Percentiles rank a stretch among this genome's conserved stretches.
Conservation (phyloP, 2,797 vertebrate species). For the Tragelaphus eurycerus region DNA sequence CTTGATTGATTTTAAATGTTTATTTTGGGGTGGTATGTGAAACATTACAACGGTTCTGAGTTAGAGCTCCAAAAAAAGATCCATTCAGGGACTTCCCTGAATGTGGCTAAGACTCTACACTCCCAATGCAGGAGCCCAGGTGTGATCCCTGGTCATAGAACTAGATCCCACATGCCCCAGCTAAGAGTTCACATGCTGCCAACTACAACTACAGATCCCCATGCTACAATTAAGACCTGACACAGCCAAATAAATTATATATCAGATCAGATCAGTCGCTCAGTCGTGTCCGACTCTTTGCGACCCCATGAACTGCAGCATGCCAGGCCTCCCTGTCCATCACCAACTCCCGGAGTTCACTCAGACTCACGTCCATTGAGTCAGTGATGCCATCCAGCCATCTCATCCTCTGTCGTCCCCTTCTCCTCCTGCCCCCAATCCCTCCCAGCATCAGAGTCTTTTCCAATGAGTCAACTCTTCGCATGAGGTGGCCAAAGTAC, state of each 20-base stretch:
- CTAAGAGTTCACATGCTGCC: neutral
- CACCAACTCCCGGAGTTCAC: no score
- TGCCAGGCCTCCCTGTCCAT: no score
- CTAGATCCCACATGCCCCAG: neutral
- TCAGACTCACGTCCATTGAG: no score
- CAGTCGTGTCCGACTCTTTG: no score
- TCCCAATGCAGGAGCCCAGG: neutral
- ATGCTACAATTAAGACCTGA: neutral
- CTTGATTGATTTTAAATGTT: neutral
- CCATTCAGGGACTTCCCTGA: neutral
- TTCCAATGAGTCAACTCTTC: no score
- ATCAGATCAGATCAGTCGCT: no score
- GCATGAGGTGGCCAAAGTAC: no score
- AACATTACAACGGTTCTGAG: neutral
- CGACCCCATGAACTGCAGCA: no score
- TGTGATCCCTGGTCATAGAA: neutral
- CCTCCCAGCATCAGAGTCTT: no score
- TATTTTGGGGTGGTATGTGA: neutral
- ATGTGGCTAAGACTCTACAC: neutral
- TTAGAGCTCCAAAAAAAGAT: neutral
- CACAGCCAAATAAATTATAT: neutral
- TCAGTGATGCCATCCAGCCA: no score
- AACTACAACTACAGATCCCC: neutral
- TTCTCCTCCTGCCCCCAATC: no score
- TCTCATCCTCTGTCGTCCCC: no score